phyloP scores from a whole-genome alignment of 53 echinoderm and acorn worm genomes.

The Arbacia lixula region DNA sequence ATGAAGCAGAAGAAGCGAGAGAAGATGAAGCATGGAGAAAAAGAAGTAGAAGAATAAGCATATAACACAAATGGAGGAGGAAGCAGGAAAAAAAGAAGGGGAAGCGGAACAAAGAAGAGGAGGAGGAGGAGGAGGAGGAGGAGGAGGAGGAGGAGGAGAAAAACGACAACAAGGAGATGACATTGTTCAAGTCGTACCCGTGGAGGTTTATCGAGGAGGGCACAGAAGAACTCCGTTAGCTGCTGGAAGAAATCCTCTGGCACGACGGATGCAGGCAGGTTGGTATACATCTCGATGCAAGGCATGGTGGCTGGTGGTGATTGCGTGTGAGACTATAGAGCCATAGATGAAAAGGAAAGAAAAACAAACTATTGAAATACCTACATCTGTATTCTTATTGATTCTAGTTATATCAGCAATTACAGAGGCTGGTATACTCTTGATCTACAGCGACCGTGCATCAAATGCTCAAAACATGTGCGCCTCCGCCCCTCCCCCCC shows the following conservation, averaged over 20 bases:
- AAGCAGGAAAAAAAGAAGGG: neutral
- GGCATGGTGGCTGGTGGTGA: constrained; percentile 41
- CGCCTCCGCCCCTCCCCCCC: no score
- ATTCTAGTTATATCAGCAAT: neutral
- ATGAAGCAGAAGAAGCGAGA: no score
- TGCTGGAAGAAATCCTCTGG: constrained; percentile 51
- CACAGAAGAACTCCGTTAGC: constrained; percentile 65
- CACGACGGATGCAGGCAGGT: constrained; percentile 29
- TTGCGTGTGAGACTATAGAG: neutral
- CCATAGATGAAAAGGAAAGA: neutral
- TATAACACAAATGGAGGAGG: no score
- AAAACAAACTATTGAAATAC: neutral
- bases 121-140: neutral
- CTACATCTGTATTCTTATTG: neutral
- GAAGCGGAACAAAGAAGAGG: neutral
- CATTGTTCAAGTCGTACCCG: constrained; percentile 19
- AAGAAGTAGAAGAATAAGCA: no score
- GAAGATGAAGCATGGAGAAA: neutral
- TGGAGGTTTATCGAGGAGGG: constrained; percentile 54
- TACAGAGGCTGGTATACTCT: no score
- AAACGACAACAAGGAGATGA: neutral
- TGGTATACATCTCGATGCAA: constrained; percentile 66
- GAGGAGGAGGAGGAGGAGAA: neutral
- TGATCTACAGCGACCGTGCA: no score
- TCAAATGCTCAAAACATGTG: no score